Percentiles rank a stretch among this genome's conserved stretches.
Evolutionary conservation across 2,888 invertebrate genomes (phyloP).

Genomic region (Dryomyza anilis): DNA sequence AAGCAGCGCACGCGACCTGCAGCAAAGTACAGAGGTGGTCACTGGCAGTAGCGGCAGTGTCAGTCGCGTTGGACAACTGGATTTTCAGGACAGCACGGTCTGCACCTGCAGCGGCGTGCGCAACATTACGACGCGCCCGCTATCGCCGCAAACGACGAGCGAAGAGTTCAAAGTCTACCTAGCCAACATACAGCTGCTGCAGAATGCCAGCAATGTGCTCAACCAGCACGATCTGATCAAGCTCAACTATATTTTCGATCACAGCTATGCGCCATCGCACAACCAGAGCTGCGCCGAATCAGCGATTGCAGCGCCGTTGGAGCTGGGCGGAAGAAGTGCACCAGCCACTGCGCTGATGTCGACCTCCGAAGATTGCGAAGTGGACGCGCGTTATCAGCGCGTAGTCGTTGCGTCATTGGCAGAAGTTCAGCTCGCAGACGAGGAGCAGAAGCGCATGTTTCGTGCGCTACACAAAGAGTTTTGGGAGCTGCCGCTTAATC

Average conservation of each 20-base stretch:
- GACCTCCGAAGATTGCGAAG: constrained; percentile 51
- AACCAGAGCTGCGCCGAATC: constrained; percentile 36
- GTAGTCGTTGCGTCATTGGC: constrained; percentile 43
- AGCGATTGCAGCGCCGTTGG: constrained; percentile 31
- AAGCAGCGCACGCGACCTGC: constrained; percentile 41
- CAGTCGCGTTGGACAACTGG: constrained; percentile 32
- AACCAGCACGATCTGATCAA: constrained; percentile 68
- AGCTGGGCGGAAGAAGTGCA: constrained; percentile 36
- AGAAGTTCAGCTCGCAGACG: constrained; percentile 63
- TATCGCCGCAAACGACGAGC: constrained; percentile 70
- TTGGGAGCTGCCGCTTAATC: constrained; percentile 92
- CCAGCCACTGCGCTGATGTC: constrained; percentile 45
- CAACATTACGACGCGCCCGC: constrained; percentile 69
- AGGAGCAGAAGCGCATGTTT: constrained; percentile 68
- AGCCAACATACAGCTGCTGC: constrained; percentile 74
- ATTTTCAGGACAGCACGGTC: constrained; percentile 45
- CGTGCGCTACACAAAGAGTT: constrained; percentile 84
- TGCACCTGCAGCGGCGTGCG: constrained; percentile 61
- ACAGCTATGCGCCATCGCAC: constrained; percentile 48
- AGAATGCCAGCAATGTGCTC: constrained; percentile 71
- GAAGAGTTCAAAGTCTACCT: constrained; percentile 75
- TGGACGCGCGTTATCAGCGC: constrained; percentile 46
- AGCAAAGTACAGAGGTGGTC: too few species aligned
- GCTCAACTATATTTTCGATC: constrained; percentile 66
- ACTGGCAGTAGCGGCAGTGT: not conserved